Base-by-base conservation (phyloP, 2,888 invertebrate species). In the Synanthedon vespiformis region DNA sequence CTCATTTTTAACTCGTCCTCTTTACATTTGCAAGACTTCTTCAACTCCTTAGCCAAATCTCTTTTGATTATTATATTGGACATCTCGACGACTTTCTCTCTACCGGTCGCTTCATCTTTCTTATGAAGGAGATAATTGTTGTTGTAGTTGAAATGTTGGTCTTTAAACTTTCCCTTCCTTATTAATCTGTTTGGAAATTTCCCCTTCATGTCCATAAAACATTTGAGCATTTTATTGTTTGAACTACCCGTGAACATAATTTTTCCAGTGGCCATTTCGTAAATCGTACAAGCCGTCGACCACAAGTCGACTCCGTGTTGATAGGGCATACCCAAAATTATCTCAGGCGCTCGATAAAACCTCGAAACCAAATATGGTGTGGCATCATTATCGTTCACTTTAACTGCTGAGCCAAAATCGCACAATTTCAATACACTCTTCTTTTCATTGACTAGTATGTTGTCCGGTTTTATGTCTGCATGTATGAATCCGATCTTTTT, bases 401-500 rank as follows among this genome's bases (percentile, higher is more conserved):
- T 94, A 11, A 95, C 94, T 6, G 99, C 98, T 3, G 99, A 99
- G 16, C 99, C 99, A 88, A 99, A 99, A 89, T 99, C 99, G 83
- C 99, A 99, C 49, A 99, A 86, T 83, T 99, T 99, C 66, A 99
- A 81, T 54, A 96, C 91, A 73, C 97, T 89, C 84, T 99, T 99
- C 73, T 94, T 96, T 79, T 99, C 98, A 87, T 97, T 98, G 13
- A 99, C 98, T 80, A 99, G 89, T 80, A 99, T 99, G 80, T 99
- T 99, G 77, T 99, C 99, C 11, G 99, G 99, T 80, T 99, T 99
- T 66, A 99, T 97, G 81, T 99, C 99, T 68, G 98, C 98, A 89
- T 99, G 99, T 52, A 99, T 87, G 62, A 99, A 96, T 62, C 95
- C 96, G 61, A 97, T 93, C 79, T 96, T 96, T 77, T 97, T 97